These are phyloP conservation scores for Sturnira hondurensis DNA, from an alignment of 2,113 vertebrate genomes.

Conservation along the genomic window DNA sequence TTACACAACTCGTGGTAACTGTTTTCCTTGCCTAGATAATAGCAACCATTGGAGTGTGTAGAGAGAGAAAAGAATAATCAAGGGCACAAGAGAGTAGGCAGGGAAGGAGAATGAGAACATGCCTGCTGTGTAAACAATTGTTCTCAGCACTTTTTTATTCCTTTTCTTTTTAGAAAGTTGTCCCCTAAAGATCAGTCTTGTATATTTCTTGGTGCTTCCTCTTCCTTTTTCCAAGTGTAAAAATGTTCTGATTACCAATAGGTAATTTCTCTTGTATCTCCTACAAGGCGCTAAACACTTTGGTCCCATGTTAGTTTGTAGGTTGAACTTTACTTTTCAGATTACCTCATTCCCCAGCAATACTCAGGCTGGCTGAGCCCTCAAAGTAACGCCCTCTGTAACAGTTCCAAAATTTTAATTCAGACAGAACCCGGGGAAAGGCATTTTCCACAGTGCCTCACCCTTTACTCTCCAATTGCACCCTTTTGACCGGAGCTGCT, in stretches of 20 bases:
- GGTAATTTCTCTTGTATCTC: background rate
- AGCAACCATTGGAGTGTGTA: background rate
- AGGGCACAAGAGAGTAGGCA: background rate
- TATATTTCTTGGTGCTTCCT: background rate
- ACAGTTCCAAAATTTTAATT: background rate
- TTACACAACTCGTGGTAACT: background rate
- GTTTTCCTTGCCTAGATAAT: background rate
- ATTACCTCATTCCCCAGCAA: background rate
- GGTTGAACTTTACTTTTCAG: background rate
- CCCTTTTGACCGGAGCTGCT: background rate
- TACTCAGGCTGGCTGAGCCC: background rate
- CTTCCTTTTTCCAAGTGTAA: background rate
- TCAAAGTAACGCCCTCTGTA: background rate
- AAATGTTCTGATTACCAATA: background rate
- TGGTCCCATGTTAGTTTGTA: background rate
- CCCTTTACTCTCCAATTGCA: background rate
- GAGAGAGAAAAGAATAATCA: background rate
- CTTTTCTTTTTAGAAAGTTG: background rate
- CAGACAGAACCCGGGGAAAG: background rate
- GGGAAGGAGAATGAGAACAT: background rate
- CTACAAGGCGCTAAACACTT: background rate
- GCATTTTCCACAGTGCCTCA: background rate
- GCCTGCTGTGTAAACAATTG: background rate
- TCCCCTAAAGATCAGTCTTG: background rate
- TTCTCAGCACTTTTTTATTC: background rate